Evolutionary conservation across 2,113 vertebrate species (phyloP), one percentile per base, ranked within the genome.

Genomic region (Numida meleagris): DNA sequence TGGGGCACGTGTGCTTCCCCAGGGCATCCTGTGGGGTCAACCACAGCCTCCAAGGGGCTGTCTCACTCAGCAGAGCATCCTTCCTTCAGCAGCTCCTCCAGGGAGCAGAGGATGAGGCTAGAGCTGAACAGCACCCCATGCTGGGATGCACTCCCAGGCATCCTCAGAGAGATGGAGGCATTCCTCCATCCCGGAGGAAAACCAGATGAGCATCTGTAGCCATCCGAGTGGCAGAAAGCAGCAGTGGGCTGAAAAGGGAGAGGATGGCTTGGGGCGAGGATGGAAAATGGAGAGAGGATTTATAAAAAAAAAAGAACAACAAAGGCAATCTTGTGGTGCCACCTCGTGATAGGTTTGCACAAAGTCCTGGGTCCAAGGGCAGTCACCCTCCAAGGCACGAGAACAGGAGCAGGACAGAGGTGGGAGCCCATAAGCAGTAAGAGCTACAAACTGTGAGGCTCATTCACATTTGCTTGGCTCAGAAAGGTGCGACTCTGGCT

Each of bases 241-340:
- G 40, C 21, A 55, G 38, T 3, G 5, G 42, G 42, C 34, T 0
- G 0, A 79, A 91, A 91, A 73, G 38, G 36, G 89, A 59, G 36
- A 73, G 18, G 12, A 45, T 0, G 1, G 14, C 11, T 53, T 53
- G 25, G 34, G 40, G 14, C 14, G 24, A 42, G 33, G 34, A 58
- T 31, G 40, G 70, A 77, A 70, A 90, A 79, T 42, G 3, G 50
- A 86, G 14, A 38, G 21, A 66, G 33, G 45, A 55, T 72, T 50
- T n/a, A 84, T 9, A 74, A 76, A 89, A 66, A 2, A 42, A 75
- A 89, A 85, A 20, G 38, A 75, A 84, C 34, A 90, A 55, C 12
- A 92, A 90, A 91, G 82, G 23, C 33, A 63, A 63, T 82, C 67
- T 80, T 82, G 75, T 67, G 74, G 75, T 89, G 70, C 58, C 78